Evolutionary conservation across 2,113 vertebrate species (phyloP).

Genomic region (Chloropsis cyanopogon): DNA sequence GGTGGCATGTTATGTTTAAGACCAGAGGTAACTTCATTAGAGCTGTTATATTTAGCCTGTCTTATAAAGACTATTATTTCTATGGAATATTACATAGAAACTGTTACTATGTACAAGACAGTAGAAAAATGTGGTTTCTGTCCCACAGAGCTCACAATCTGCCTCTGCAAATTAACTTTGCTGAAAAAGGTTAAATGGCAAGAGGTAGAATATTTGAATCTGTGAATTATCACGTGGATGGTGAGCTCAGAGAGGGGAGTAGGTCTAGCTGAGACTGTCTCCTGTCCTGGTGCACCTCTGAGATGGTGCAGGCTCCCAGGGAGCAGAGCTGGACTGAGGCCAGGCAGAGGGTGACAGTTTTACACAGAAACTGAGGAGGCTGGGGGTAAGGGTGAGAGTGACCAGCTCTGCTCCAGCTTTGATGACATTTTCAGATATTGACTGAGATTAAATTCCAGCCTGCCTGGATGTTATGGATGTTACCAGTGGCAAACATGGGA

Average conservation of each 20-base stretch:
- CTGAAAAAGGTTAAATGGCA: conserved; percentile 8
- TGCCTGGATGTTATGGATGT: background rate
- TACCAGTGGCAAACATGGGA: background rate
- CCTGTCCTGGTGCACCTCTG: background rate
- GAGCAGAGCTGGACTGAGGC: background rate
- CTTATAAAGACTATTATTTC: conserved; percentile 33
- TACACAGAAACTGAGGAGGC: background rate
- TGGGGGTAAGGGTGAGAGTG: background rate
- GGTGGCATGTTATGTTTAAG: background rate
- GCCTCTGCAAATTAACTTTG: conserved; percentile 36
- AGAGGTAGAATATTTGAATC: conserved; percentile 5
- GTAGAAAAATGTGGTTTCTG: conserved; percentile 37
- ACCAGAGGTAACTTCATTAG: conserved; percentile 54
- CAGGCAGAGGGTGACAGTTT: background rate
- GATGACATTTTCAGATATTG: background rate
- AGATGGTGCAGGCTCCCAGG: background rate
- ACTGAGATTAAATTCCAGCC: background rate
- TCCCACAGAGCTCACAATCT: conserved; percentile 40
- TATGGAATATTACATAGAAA: conserved; percentile 56
- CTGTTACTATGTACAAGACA: conserved; percentile 51
- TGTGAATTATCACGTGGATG: background rate
- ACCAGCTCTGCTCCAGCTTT: background rate
- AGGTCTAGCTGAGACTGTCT: background rate
- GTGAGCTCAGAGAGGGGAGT: background rate
- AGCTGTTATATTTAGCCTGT: conserved; percentile 43